These are phyloP conservation scores for Netelia inedita DNA, from an alignment of 2,888 invertebrate genomes.

Conservation along the genomic window DNA sequence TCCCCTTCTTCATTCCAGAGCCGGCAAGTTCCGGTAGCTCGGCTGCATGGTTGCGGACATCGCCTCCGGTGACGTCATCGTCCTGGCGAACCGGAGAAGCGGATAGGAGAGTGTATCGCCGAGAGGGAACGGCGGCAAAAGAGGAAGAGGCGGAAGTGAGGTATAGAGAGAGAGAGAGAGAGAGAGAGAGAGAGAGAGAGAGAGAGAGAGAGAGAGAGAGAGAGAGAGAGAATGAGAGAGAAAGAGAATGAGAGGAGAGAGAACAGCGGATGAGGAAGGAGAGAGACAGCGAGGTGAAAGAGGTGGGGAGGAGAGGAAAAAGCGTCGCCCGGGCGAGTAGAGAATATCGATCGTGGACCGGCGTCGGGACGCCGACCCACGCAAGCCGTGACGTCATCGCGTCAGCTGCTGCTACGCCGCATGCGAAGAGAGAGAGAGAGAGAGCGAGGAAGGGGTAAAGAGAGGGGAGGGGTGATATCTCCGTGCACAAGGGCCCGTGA, in stretches of 20 bases:
- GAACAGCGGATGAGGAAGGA: slow-evolving; percentile 53
- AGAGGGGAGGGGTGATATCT: slow-evolving; percentile 66
- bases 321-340: slow-evolving; percentile 82
- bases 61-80: slow-evolving; percentile 75
- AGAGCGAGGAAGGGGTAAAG: not conserved
- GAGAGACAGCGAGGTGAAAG: slow-evolving; percentile 30
- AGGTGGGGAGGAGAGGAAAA: slow-evolving; percentile 56
- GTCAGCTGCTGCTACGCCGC: slow-evolving; percentile 81
- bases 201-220: slow-evolving; percentile 56
- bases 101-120: slow-evolving; percentile 63
- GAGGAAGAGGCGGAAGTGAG: slow-evolving; percentile 47
- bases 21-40: slow-evolving; percentile 67
- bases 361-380: slow-evolving; percentile 81
- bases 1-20: slow-evolving; percentile 28
- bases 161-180: slow-evolving; percentile 50
- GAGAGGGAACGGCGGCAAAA: slow-evolving; percentile 21
- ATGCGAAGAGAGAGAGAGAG: slow-evolving; percentile 59
- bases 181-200: slow-evolving; percentile 40
- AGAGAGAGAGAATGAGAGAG: slow-evolving; percentile 18
- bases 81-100: slow-evolving; percentile 56
- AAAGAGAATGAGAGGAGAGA: slow-evolving; percentile 12
- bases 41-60: slow-evolving; percentile 69
- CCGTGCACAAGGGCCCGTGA: slow-evolving; percentile 73
- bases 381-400: slow-evolving; percentile 82
- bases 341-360: slow-evolving; percentile 81